Base-by-base conservation (phyloP, 2,888 invertebrate species). In the Ectemnius cavifrons region DNA sequence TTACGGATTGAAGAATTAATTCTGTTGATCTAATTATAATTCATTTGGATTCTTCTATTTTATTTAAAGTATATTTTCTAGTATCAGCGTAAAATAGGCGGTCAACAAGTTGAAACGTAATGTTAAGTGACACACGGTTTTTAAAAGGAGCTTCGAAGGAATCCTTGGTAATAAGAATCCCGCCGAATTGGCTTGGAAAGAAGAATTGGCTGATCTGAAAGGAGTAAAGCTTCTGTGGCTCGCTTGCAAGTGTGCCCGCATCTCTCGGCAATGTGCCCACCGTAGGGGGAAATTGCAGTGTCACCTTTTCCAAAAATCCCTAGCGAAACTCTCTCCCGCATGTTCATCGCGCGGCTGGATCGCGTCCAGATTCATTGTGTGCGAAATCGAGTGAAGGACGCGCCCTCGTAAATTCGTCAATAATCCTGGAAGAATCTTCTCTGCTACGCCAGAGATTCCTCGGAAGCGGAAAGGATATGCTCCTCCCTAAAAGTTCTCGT, bases 231-330 rank as follows among this genome's bases (percentile, higher is more conserved):
- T 23, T 23, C 3, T 2, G 23, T 23, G 23, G 23, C 3, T 23
- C 3, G 3, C 2, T 23, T 23, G 37, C 6, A 37, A 37, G 63
- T 64, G 63, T 64, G 52, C 56, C 52, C 52, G 23, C 13, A 23
- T 8, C 27, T 23, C 75, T 68, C 71, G 77, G 77, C 77, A 72
- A 58, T 49, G 63, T 77, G 77, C 77, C 77, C 75, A n/a, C 14
- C 28, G 18, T 23, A 0, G 23, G 0, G 64, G 77, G 67, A 77
- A 72, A 77, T 77, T 77, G 77, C 77, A 75, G 72, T 75, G 69
- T 77, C 77, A 71, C 71, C 75, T 75, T 77, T 63, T 64, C 58
- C 72, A 75, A 77, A 77, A 77, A 75, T 77, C 49, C 63, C 68
- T 2, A 58, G 65, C 65, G 67, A 59, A 65, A 61, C 61, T 47